These are phyloP conservation scores for Drosophila erecta DNA, from an alignment of 1,140 invertebrate species.

Conservation along the genomic window DNA sequence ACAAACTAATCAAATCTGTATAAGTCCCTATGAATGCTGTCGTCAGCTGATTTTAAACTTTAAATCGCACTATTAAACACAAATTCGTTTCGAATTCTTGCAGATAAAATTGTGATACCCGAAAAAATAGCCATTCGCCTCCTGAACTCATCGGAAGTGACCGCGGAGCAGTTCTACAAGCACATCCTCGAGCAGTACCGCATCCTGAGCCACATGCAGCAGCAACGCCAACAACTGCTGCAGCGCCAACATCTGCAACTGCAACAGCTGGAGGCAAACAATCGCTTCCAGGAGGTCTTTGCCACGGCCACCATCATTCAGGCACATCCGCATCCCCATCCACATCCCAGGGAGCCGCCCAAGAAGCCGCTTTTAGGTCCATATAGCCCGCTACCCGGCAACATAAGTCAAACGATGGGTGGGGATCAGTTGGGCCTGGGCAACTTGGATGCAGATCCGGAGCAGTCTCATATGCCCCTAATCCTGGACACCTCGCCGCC, in stretches of 20 bases:
- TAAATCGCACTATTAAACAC: too few relatives aligned
- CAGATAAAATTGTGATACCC: conserved; percentile 84
- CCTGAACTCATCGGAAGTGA: conserved; percentile 82
- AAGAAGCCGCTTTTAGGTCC: conserved; percentile 42
- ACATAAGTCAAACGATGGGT: not conserved
- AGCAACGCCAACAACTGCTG: conserved; percentile 74
- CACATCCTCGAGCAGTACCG: conserved; percentile 83
- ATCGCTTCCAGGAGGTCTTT: conserved; percentile 80
- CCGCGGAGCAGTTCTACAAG: conserved; percentile 82
- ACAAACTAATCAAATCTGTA: too few relatives aligned
- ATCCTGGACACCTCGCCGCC: conserved; percentile 67
- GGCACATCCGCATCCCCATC: conserved; percentile 63
- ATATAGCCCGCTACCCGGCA: conserved; percentile 18
- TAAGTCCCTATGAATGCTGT: too few relatives aligned
- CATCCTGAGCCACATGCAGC: conserved; percentile 73
- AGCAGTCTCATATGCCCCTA: conserved; percentile 46
- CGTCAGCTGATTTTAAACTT: too few relatives aligned
- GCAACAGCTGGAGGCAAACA: conserved; percentile 76
- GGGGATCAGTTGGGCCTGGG: not conserved
- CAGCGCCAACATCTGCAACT: conserved; percentile 79
- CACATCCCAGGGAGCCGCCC: conserved; percentile 56
- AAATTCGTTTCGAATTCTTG: conserved; percentile 16
- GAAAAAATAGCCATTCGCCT: conserved; percentile 84
- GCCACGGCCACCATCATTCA: conserved; percentile 82
- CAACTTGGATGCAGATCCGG: conserved; percentile 12